phyloP scores from a whole-genome alignment of 1,140 invertebrate genomes.

The Sycobia sp. region DNA sequence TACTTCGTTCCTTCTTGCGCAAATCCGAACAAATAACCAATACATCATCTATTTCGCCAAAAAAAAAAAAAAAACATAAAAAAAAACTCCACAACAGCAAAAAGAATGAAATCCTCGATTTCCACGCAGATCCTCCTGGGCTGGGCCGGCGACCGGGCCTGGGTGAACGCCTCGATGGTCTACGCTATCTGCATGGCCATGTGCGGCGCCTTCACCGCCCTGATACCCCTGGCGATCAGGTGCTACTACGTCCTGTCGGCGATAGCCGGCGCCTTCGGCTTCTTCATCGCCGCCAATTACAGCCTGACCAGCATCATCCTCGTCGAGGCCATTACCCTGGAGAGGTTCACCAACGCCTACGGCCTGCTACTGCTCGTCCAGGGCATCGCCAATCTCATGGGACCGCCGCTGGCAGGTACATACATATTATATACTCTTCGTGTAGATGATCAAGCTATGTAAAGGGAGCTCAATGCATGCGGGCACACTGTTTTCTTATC shows the following conservation, averaged over 20 bases:
- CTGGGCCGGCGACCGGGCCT: conserved; percentile 82
- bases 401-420: conserved; percentile 83
- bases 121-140: conserved; percentile 88
- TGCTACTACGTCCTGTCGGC: conserved; percentile 68
- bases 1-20: too few relatives aligned
- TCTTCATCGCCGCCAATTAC: conserved; percentile 87
- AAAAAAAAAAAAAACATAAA: too few relatives aligned
- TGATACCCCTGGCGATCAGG: conserved; percentile 70
- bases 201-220: conserved; percentile 72
- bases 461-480: too few relatives aligned
- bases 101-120: too few relatives aligned
- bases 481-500: too few relatives aligned
- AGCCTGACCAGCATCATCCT: conserved; percentile 85
- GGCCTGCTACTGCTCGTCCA: conserved; percentile 86
- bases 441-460: too few relatives aligned
- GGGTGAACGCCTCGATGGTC: conserved; percentile 74
- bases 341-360: conserved; percentile 89
- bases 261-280: conserved; percentile 76
- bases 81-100: too few relatives aligned
- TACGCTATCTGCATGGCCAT: conserved; percentile 80
- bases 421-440: too few relatives aligned
- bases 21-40: too few relatives aligned
- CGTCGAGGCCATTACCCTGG: conserved; percentile 82
- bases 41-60: too few relatives aligned
- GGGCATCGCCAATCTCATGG: conserved; percentile 85